Percentiles rank a stretch among this genome's conserved stretches.
Evolutionary conservation across 2,113 vertebrate species (phyloP).

Genomic region (Pelusios castaneus): DNA sequence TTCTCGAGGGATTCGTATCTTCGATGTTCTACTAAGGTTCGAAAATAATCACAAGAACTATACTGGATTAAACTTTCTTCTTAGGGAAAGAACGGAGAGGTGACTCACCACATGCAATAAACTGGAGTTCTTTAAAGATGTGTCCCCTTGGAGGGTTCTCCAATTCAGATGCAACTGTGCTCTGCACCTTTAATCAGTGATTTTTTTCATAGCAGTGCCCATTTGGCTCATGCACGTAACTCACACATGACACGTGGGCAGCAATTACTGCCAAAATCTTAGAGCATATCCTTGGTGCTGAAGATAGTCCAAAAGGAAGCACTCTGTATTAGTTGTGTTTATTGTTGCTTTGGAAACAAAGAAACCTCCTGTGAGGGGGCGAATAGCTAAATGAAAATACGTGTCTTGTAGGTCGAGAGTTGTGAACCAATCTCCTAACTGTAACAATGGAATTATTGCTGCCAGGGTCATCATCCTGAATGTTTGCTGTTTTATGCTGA

Average conservation of each 20-base stretch:
- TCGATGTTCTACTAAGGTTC: not conserved
- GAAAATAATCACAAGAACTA: not conserved
- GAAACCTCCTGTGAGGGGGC: not conserved
- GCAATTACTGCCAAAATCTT: not conserved
- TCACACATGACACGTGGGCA: not conserved
- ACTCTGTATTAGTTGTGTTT: not conserved
- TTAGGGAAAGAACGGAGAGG: not conserved
- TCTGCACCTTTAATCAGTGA: not conserved
- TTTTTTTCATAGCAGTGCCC: not conserved
- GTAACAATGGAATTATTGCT: not conserved
- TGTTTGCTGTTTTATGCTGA: not conserved
- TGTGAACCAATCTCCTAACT: not conserved
- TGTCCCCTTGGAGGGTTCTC: not conserved
- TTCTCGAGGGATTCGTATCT: too few relatives aligned
- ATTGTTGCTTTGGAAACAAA: not conserved
- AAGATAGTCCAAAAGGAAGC: not conserved
- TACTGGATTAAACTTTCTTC: not conserved
- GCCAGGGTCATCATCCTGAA: not conserved
- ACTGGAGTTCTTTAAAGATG: not conserved
- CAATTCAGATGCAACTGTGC: not conserved
- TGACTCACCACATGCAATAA: not conserved
- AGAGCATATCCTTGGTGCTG: not conserved
- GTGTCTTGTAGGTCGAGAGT: not conserved
- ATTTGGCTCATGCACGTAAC: not conserved
- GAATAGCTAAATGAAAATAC: not conserved